phyloP scores from a whole-genome alignment of 1,140 invertebrate species.

The Metopolophium dirhodum region DNA sequence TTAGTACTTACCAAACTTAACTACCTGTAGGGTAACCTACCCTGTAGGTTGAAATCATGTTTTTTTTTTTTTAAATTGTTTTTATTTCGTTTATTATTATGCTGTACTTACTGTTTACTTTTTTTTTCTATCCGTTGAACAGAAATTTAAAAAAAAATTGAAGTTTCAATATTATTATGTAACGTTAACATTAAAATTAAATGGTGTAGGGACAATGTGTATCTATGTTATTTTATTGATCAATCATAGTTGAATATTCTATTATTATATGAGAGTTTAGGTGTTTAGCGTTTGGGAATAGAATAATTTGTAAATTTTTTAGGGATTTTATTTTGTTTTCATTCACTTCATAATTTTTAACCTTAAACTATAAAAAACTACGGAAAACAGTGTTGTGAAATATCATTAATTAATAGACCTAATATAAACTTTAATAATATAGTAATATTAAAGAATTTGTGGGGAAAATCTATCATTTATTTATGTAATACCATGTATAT shows the following conservation, averaged over 20 bases:
- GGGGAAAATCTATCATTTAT: neutral
- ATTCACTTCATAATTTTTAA: constrained; percentile 2
- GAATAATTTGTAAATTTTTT: neutral
- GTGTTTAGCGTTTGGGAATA: neutral
- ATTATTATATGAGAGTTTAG: neutral
- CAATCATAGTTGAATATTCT: neutral
- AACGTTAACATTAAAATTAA: constrained; percentile 45
- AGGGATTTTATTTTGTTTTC: constrained; percentile 16
- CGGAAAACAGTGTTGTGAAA: constrained; percentile 50
- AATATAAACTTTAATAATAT: neutral
- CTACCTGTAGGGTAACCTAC: neutral
- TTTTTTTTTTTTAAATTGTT: constrained; percentile 24
- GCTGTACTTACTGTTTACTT: constrained; percentile 4
- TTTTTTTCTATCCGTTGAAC: neutral
- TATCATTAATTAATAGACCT: constrained; percentile 34
- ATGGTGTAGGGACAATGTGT: constrained; percentile 33
- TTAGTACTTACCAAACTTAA: constrained; percentile 24
- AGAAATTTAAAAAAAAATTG: neutral
- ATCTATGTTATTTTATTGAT: constrained; percentile 22
- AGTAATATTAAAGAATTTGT: neutral
- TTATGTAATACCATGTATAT: neutral
- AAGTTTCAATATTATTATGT: constrained; percentile 5
- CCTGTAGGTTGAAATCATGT: neutral
- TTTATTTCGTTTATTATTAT: constrained; percentile 25
- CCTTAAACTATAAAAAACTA: constrained; percentile 25